Evolutionary conservation across 2,888 invertebrate genomes (phyloP).

Genomic region (Lycaena phlaeas): DNA sequence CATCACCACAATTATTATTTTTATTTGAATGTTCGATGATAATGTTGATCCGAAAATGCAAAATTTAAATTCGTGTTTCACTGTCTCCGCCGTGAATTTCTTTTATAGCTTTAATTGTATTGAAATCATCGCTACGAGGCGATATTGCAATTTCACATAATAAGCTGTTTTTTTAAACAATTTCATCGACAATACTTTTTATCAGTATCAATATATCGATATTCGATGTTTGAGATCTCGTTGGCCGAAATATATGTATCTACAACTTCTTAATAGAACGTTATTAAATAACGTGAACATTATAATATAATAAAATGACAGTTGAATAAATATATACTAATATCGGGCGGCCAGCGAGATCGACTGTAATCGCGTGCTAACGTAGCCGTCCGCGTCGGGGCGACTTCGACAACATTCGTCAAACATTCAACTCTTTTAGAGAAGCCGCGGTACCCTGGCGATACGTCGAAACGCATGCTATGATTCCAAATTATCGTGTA

Average conservation of each 20-base stretch:
- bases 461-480: constrained; percentile 35
- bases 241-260: not conserved
- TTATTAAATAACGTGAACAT: no score
- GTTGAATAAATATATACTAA: no score
- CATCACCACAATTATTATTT: no score
- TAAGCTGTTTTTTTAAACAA: constrained; percentile 17
- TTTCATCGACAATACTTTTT: constrained; percentile 15
- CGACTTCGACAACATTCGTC: constrained; percentile 61
- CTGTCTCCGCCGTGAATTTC: no score
- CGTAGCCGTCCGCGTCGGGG: constrained; percentile 9
- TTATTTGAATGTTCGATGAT: constrained; percentile 68
- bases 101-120: constrained; percentile 11
- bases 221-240: not conserved
- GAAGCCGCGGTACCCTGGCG: constrained; percentile 47
- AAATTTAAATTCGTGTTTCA: constrained; percentile 6
- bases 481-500: constrained; percentile 37
- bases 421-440: constrained; percentile 74
- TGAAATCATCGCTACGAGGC: constrained; percentile 16
- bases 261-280: not conserved
- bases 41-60: constrained; percentile 46
- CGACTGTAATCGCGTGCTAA: constrained; percentile 4
- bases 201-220: not conserved
- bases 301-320: no score
- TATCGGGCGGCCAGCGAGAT: not conserved
- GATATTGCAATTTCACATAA: not conserved